Percentiles rank a stretch among this genome's conserved stretches.
Conservation (phyloP, 2,888 invertebrate genomes). For the Branchinecta sandiegonensis region DNA sequence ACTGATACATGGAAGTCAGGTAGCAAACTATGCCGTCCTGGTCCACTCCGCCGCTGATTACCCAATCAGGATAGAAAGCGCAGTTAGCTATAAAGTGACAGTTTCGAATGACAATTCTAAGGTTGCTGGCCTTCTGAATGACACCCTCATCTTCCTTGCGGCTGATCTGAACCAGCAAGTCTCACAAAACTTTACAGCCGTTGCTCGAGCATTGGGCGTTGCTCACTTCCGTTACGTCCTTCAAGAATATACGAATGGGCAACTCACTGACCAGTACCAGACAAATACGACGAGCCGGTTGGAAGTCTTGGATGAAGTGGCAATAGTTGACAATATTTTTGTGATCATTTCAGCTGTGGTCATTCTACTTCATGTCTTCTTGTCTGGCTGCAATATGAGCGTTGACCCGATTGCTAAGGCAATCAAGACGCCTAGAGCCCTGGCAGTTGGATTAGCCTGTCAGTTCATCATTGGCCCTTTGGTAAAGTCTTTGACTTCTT, state of each 20-base stretch:
- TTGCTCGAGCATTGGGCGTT: not conserved
- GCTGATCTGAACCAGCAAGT: not conserved
- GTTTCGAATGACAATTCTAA: not conserved
- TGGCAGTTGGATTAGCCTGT: not conserved
- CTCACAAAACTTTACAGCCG: not conserved
- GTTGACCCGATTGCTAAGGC: conserved; percentile 3
- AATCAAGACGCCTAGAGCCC: not conserved
- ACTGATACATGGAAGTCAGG: not conserved
- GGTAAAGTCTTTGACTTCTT: not conserved
- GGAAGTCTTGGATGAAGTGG: conserved; percentile 1
- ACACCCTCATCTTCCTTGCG: not conserved
- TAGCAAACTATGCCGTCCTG: not conserved
- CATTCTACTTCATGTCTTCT: conserved; percentile 4
- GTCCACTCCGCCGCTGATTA: not conserved
- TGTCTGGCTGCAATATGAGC: conserved; percentile 2
- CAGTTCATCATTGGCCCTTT: not conserved
- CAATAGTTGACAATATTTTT: not conserved
- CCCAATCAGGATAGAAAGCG: not conserved
- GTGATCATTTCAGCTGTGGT: conserved; percentile 7
- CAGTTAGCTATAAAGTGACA: not conserved
- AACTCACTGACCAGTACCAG: not conserved
- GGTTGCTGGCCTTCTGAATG: not conserved
- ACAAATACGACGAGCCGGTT: not conserved
- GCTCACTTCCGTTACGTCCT: not conserved
- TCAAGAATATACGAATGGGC: not conserved